These are phyloP conservation scores for Nephrocerus scutellatus DNA, from an alignment of 2,888 invertebrate genomes.

Conservation along the genomic window DNA sequence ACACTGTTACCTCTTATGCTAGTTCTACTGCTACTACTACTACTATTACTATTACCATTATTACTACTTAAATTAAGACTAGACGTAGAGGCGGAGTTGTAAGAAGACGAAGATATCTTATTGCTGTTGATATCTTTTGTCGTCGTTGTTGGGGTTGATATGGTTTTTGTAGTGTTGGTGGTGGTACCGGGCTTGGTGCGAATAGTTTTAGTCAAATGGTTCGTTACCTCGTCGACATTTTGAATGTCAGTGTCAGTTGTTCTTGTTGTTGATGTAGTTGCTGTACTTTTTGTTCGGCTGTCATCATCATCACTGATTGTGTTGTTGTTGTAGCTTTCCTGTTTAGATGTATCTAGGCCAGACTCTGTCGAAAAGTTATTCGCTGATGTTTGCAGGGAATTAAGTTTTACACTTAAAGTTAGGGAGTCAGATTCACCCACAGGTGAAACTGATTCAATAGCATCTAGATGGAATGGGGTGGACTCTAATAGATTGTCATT, in stretches of 20 bases:
- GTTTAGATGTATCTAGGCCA: constrained; percentile 29
- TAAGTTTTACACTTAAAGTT: constrained; percentile 11
- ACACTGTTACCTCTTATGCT: constrained; percentile 30
- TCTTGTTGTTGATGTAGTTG: constrained; percentile 22
- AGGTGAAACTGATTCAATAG: constrained; percentile 18
- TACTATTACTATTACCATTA: constrained; percentile 26
- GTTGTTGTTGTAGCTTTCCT: constrained; percentile 18
- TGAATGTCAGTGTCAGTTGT: constrained; percentile 20
- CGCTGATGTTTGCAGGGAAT: constrained; percentile 15
- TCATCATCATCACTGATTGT: constrained; percentile 14
- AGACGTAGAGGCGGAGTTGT: too few species aligned
- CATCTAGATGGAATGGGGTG: constrained; percentile 23
- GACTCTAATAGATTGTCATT: constrained; percentile 21
- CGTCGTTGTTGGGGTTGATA: constrained; percentile 25
- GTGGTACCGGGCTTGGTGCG: constrained; percentile 1
- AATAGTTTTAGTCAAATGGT: constrained; percentile 23
- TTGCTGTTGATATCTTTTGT: constrained; percentile 23
- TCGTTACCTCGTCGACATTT: constrained; percentile 31
- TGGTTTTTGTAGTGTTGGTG: constrained; percentile 25
- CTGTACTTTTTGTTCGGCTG: constrained; percentile 16
- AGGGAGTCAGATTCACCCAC: constrained; percentile 11
- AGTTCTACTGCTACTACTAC: constrained; percentile 26
- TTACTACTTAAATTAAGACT: constrained; percentile 33
- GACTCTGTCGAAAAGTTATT: constrained; percentile 22
- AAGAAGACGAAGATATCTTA: constrained; percentile 19